A percentile compares a stretch with the other conserved stretches of the same genome.
Conservation (phyloP, 2,888 invertebrate species). For the Leptodirus hochenwartii region DNA sequence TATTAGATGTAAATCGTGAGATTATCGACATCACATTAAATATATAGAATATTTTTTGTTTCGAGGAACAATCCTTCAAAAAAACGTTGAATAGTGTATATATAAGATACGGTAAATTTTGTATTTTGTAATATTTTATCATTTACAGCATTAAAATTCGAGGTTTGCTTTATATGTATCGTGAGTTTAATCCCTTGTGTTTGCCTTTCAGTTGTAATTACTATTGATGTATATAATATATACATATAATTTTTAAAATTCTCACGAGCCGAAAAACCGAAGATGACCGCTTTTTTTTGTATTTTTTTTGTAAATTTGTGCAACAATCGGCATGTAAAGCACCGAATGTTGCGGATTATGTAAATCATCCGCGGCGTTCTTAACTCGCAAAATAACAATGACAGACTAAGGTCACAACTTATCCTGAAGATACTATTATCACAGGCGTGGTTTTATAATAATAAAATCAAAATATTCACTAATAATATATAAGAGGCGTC, state of each 20-base stretch:
- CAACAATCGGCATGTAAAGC: background rate
- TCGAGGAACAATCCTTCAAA: conserved; percentile 24
- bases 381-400: conserved; percentile 30
- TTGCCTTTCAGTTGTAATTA: conserved; percentile 8
- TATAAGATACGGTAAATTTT: conserved; percentile 27
- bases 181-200: conserved; percentile 20
- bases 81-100: conserved; percentile 18
- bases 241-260: conserved; percentile 31
- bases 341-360: conserved; percentile 15
- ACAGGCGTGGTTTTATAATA: conserved; percentile 35
- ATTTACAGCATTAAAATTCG: conserved; percentile 24
- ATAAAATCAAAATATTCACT: too few species aligned
- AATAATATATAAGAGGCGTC: too few species aligned
- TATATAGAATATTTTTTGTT: too few species aligned
- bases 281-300: conserved; percentile 3
- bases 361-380: conserved; percentile 15
- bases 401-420: conserved; percentile 50
- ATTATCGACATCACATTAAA: conserved; percentile 29
- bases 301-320: conserved; percentile 2
- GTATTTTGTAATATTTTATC: conserved; percentile 15
- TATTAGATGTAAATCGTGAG: conserved; percentile 18
- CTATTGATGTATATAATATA: conserved; percentile 16
- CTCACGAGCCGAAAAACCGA: conserved; percentile 18
- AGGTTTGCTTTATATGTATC: conserved; percentile 21
- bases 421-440: conserved; percentile 53